Base-by-base conservation (phyloP, 35 echinoderm and acorn worm species). In the Diadema setosum region DNA sequence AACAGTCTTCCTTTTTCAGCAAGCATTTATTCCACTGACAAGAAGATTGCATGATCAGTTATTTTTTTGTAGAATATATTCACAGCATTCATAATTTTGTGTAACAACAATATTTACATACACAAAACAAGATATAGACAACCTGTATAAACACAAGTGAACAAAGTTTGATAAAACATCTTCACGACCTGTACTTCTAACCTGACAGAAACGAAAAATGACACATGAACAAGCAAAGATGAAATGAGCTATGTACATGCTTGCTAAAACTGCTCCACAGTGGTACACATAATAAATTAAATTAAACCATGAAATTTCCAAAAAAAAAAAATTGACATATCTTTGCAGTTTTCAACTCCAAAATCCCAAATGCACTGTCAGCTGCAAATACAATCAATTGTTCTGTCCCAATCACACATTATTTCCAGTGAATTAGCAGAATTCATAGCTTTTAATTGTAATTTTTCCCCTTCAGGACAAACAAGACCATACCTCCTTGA, bases 11-110 rank as follows among this genome's bases (percentile, higher is more conserved):
- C 8, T 33, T 34, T 67, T 67, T 67, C 37, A 67, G 30, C 63
- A 67, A 67, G 63, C 63, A 67, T 67, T 67, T 67, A 67, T 67
- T 67, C 63, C 63, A 67, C 63, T 67, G 73, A 78, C 73, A 78
- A 78, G 9, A n/a, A 11, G 40, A 78, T 78, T 78, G 73, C 73
- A 78, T 41, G 39, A 78, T 78, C 73, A 67, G 37, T 78, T n/a
- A n/a, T n/a, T n/a, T n/a, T n/a, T n/a, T 78, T 36, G 24, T 78
- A 78, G 33, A 78, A 78, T 78, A 78, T 78, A 78, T 78, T 78
- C 73, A 78, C 73, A 78, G 73, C 73, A 78, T 78, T 78, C 73
- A 78, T 78, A 78, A 78, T 41, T 78, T 26, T 78, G 73, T 78
- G 73, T 78, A 21, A n/a, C 24, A 41, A 78, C 73, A 78, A 78